Evolutionary conservation across 1,140 invertebrate species (phyloP).

Genomic region (Heliconius hermathena): DNA sequence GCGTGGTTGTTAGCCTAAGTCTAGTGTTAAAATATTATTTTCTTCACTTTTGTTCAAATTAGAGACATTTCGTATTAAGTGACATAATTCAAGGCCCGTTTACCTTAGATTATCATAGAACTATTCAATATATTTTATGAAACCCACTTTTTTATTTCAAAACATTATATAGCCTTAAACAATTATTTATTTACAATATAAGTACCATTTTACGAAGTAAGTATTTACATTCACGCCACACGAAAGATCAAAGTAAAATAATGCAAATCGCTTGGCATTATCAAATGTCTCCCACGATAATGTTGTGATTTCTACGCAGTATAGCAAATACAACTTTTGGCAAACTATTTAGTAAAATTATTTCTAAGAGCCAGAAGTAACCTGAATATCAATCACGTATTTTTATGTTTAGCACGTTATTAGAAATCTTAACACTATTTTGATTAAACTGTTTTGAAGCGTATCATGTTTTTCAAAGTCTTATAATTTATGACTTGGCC

Average conservation of each 20-base stretch:
- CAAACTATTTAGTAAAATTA: conserved; percentile 18
- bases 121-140: not conserved
- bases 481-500: not conserved
- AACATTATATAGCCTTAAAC: not conserved
- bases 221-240: conserved; percentile 7
- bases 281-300: conserved; percentile 11
- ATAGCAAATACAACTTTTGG: conserved; percentile 16
- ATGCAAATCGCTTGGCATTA: conserved; percentile 19
- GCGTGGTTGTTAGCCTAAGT: no score
- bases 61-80: no score
- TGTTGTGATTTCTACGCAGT: conserved; percentile 19
- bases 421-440: conserved; percentile 13
- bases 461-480: not conserved
- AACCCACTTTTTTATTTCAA: not conserved
- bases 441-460: not conserved
- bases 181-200: not conserved
- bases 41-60: no score
- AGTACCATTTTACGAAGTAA: not conserved
- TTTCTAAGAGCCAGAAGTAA: conserved; percentile 1
- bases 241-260: conserved; percentile 10
- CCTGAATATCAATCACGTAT: conserved; percentile 9
- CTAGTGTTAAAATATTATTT: no score
- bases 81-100: no score
- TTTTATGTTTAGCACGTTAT: not conserved
- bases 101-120: not conserved